Conservation (phyloP, 2,797 vertebrate genomes). For the Okamejei kenojei region DNA sequence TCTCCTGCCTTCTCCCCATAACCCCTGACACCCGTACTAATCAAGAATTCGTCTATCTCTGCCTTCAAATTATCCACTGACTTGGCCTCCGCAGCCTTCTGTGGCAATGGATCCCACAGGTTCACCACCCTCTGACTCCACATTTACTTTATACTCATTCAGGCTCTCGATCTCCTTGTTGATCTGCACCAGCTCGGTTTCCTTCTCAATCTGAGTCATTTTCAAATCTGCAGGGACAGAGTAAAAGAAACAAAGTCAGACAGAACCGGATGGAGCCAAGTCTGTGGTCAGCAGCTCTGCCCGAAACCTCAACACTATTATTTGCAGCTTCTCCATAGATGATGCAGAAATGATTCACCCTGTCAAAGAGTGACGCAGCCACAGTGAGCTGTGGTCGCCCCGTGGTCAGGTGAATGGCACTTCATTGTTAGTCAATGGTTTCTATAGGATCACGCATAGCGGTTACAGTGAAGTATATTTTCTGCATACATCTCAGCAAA, state of each 20-base stretch:
- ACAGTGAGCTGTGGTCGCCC: not conserved
- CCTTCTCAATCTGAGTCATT: not conserved
- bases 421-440: not conserved
- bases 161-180: conserved; percentile 15
- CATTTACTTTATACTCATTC: conserved; percentile 19
- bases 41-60: too few species aligned
- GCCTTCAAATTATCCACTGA: too few species aligned
- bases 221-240: not conserved
- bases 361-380: not conserved
- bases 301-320: not conserved
- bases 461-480: too few species aligned
- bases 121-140: too few species aligned
- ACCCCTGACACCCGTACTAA: too few species aligned
- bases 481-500: too few species aligned
- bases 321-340: not conserved
- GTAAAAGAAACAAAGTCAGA: not conserved
- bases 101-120: too few species aligned
- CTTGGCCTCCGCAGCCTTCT: too few species aligned
- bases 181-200: conserved; percentile 11
- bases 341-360: not conserved
- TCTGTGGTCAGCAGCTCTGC: not conserved
- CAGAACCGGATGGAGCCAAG: too few species aligned
- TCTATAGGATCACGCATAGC: too few species aligned
- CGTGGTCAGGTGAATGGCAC: not conserved
- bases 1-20: too few species aligned